Conservation (phyloP, 2,888 invertebrate genomes). For the Leuctra nigra region DNA sequence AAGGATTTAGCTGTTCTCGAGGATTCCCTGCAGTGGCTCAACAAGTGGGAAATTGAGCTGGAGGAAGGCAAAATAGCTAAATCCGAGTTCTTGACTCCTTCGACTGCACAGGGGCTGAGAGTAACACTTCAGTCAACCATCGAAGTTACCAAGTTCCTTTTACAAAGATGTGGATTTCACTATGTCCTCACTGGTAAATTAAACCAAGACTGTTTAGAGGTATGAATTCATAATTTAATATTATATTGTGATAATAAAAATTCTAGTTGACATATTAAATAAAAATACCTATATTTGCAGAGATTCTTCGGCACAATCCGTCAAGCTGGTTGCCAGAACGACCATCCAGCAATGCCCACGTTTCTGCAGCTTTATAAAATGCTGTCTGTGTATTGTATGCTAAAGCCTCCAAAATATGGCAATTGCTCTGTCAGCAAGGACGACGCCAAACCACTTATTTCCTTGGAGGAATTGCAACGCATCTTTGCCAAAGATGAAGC, state of each 20-base stretch:
- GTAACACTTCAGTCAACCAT: not conserved
- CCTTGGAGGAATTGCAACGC: not conserved
- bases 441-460: not conserved
- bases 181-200: not conserved
- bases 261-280: too few relatives aligned
- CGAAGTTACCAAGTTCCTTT: not conserved
- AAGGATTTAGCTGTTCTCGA: not conserved
- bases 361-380: not conserved
- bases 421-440: not conserved
- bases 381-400: not conserved
- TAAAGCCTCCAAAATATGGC: not conserved
- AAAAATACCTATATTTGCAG: too few relatives aligned
- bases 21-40: not conserved
- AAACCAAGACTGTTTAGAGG: not conserved
- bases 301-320: not conserved
- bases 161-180: not conserved
- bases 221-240: not conserved
- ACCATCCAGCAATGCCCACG: not conserved
- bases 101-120: not conserved
- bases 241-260: too few relatives aligned
- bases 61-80: not conserved
- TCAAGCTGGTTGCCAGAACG: not conserved
- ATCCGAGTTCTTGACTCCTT: not conserved
- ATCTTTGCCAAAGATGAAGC: not conserved
- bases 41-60: not conserved